Evolutionary conservation across 1,140 invertebrate genomes (phyloP).

Genomic region (Drosophila hydei): DNA sequence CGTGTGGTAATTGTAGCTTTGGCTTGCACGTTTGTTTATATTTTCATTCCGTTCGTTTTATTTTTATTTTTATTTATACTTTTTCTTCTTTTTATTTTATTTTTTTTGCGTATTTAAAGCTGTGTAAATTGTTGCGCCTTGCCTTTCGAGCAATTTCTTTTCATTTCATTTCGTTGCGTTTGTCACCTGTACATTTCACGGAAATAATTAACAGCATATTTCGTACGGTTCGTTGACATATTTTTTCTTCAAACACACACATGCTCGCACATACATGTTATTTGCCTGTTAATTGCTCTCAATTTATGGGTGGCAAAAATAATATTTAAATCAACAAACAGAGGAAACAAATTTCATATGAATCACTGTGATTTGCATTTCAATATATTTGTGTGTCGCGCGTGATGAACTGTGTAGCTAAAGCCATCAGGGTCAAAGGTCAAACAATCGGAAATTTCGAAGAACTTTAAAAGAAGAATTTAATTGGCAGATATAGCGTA

Average conservation of each 20-base stretch:
- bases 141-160: conserved; percentile 12
- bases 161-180: conserved; percentile 5
- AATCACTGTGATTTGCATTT: conserved; percentile 4
- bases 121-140: conserved; percentile 7
- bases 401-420: not conserved
- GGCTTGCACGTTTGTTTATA: not conserved
- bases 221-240: conserved; percentile 40
- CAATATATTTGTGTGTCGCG: not conserved
- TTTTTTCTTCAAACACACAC: conserved; percentile 5
- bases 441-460: not conserved
- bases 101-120: not conserved
- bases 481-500: not conserved
- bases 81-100: not conserved
- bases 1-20: conserved; percentile 8
- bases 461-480: not conserved
- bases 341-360: conserved; percentile 1
- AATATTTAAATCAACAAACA: conserved; percentile 16
- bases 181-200: conserved; percentile 38
- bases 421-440: not conserved
- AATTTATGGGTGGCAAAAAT: conserved; percentile 21
- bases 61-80: not conserved
- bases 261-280: not conserved
- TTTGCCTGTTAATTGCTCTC: conserved; percentile 31
- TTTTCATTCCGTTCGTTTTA: not conserved
- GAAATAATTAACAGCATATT: conserved; percentile 40